Evolutionary conservation across 2,797 vertebrate genomes (phyloP), one percentile per base, ranked within the genome.

Genomic region (Apogon talboti): DNA sequence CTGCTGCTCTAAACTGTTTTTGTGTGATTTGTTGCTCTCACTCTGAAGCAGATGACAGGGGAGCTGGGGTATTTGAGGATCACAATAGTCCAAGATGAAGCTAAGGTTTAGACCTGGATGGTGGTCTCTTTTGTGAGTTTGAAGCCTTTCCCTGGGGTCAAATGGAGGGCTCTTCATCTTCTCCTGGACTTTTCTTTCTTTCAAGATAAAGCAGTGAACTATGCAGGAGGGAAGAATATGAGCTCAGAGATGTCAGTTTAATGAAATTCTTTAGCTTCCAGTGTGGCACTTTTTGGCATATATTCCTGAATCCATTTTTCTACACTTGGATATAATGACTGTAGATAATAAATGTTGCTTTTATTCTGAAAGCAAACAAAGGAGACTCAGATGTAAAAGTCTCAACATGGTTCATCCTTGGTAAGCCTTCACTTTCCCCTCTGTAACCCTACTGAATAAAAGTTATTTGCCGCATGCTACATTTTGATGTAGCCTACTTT

Each of bases 181-280:
- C 67, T 56, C n/a, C 60, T 38, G 46, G 61, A 37, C 72, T 74
- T 47, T 51, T 61, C 35, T 41, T 61, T 55, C 57, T 86, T 76
- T 66, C n/a, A 44, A 58, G 80, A 55, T 56, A 49, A 75, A 75
- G 76, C 71, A n/a, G 73, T 72, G 41, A 74, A 78, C 51, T 81
- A 62, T 71, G 76, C 70, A 63, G 64, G n/a, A 33, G 44, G 51
- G 76, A 75, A 75, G 78, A 84, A 78, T 64, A 47, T 62, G 75
- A 83, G 64, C 61, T 9, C 53, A 66, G 80, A 76, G 69, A 75
- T 35, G 12, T 53, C 0, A 4, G n/a, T 72, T 70, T 77, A 77
- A 78, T 84, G 63, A 81, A 60, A 84, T 81, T 82, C 82, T 62
- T 82, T 14, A 41, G 78, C 77, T 81, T 74, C 66, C 82, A 48